Conservation (phyloP, 2,113 vertebrate genomes). For the Corvus hawaiiensis region DNA sequence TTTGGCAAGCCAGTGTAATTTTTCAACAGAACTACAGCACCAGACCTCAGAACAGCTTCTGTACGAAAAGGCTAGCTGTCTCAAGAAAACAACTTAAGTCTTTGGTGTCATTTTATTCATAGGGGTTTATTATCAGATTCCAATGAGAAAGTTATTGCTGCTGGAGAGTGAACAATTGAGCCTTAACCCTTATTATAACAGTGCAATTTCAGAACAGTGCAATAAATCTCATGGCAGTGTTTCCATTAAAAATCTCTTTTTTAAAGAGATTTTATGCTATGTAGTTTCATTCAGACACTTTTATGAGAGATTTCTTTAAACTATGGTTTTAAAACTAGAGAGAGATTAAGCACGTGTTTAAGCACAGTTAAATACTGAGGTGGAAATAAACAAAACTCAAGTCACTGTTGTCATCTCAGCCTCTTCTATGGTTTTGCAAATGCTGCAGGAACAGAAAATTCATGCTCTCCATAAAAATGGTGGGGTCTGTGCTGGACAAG, state of each 20-base stretch:
- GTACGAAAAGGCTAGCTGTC: conserved; percentile 57
- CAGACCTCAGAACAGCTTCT: conserved; percentile 70
- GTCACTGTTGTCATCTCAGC: neutral
- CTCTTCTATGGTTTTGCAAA: neutral
- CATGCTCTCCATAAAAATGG: neutral
- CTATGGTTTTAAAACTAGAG: conserved; percentile 30
- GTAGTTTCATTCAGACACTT: conserved; percentile 7
- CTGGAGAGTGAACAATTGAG: conserved; percentile 41
- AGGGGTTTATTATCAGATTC: conserved; percentile 66
- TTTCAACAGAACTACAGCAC: conserved; percentile 75
- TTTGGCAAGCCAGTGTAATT: conserved; percentile 78
- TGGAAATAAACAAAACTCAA: neutral
- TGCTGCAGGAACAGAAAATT: neutral
- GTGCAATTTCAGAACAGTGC: conserved; percentile 34
- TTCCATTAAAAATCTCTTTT: conserved; percentile 53
- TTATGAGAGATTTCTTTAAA: conserved; percentile 43
- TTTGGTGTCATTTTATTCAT: conserved; percentile 63
- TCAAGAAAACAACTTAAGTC: conserved; percentile 55
- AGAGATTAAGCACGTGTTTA: conserved; percentile 9
- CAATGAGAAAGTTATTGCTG: conserved; percentile 59
- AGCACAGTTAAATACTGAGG: conserved; percentile 18
- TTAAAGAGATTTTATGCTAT: neutral
- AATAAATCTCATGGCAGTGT: conserved; percentile 18
- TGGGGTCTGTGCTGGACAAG: neutral
- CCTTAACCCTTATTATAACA: conserved; percentile 59